Percentiles rank a stretch among this genome's conserved stretches.
Evolutionary conservation across 2,113 vertebrate species (phyloP).

Genomic region (Xiphophorus couchianus): DNA sequence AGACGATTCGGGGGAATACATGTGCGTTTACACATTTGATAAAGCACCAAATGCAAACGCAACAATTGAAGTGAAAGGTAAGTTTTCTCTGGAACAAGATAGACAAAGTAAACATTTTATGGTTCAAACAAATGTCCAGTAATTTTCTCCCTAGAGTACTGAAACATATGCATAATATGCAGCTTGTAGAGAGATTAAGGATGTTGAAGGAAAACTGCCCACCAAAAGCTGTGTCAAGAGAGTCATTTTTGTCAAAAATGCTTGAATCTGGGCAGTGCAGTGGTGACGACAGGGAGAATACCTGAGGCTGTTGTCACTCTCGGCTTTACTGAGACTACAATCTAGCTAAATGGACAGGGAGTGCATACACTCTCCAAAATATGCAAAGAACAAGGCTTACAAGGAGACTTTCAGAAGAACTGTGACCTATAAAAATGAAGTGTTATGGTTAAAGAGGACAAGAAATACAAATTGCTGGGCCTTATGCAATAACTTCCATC

Average conservation of each 20-base stretch:
- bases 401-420: not conserved
- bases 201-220: slow-evolving; percentile 29
- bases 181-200: not conserved
- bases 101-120: not conserved
- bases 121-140: not conserved
- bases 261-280: slow-evolving; percentile 45
- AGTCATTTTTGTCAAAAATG: slow-evolving; percentile 53
- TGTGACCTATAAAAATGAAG: not conserved
- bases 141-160: not conserved
- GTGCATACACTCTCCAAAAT: slow-evolving; percentile 41
- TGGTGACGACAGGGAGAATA: slow-evolving; percentile 48
- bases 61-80: slow-evolving; percentile 98
- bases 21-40: slow-evolving; percentile 93
- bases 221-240: slow-evolving; percentile 42
- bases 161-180: not conserved
- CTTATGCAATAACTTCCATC: not conserved
- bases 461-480: not conserved
- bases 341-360: slow-evolving; percentile 54
- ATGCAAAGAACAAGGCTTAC: slow-evolving; percentile 21
- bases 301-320: slow-evolving; percentile 68
- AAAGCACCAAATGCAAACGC: slow-evolving; percentile 91
- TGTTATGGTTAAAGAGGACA: not conserved
- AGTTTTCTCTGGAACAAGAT: slow-evolving; percentile 25
- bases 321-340: slow-evolving; percentile 54
- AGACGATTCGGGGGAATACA: slow-evolving; percentile 94